A percentile compares a stretch with the other conserved stretches of the same genome.
Conservation (phyloP, 1,140 invertebrate genomes). For the Orussus abietinus region DNA sequence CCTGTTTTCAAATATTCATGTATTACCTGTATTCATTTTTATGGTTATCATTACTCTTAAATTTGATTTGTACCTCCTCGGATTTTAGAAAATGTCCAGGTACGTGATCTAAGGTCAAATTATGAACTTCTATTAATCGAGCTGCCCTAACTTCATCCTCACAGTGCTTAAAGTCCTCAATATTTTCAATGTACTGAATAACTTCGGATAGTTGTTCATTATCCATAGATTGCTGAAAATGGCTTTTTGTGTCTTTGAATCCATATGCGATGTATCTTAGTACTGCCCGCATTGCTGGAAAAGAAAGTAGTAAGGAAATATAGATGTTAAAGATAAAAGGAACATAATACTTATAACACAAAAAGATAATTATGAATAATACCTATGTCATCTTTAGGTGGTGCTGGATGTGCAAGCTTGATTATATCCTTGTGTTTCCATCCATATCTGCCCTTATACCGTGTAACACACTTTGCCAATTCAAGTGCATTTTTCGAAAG, state of each 20-base stretch:
- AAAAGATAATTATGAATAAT: slow-evolving; percentile 16
- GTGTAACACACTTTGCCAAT: slow-evolving; percentile 61
- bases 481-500: slow-evolving; percentile 54
- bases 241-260: slow-evolving; percentile 52
- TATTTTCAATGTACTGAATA: slow-evolving; percentile 56
- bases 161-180: slow-evolving; percentile 59
- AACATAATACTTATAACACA: slow-evolving; percentile 1
- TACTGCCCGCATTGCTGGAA: slow-evolving; percentile 53
- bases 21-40: no score
- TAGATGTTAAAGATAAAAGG: neutral
- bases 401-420: slow-evolving; percentile 60
- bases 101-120: slow-evolving; percentile 63
- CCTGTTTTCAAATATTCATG: slow-evolving; percentile 34
- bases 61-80: slow-evolving; percentile 50
- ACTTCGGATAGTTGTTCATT: slow-evolving; percentile 49
- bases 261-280: slow-evolving; percentile 57
- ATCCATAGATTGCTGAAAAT: slow-evolving; percentile 39
- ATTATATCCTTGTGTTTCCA: slow-evolving; percentile 69
- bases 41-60: neutral
- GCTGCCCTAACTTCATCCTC: slow-evolving; percentile 56
- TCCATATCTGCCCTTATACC: slow-evolving; percentile 60
- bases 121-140: slow-evolving; percentile 48
- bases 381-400: slow-evolving; percentile 49
- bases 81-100: slow-evolving; percentile 62
- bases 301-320: neutral